Base-by-base conservation (phyloP, 1,140 invertebrate genomes). In the Heliconius himera region DNA sequence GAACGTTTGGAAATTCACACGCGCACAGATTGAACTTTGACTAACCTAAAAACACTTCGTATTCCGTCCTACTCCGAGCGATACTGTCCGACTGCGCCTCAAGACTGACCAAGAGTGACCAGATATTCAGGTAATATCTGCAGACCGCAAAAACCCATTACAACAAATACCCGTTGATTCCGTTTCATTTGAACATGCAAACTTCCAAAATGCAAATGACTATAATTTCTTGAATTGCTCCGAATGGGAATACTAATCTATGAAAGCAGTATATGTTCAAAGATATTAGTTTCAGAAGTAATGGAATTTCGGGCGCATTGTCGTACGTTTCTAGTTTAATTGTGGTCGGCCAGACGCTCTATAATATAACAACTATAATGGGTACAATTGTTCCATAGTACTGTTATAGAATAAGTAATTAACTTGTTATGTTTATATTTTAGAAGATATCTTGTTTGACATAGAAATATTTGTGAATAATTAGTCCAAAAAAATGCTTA, bases 261-360 rank as follows among this genome's bases (percentile, higher is more conserved):
- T 38, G 38, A 70, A 78, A 78, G 70, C 60, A 38, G 38, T 70
- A 76, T 22, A 46, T 73, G 74, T 70, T 49, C 78, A 8, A 38
- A 76, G 74, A 76, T 74, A 78, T 72, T 80, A 80, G 74, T 80
- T 79, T 79, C 72, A 49, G 56, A 72, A 75, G 75, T 80, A 80
- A 80, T 76, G 60, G 51, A 79, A 79, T 76, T 80, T 46, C 76
- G 41, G 49, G 26, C 29, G 49, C 70, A 73, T 74, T 33, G 79
- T 76, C 56, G 73, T 73, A 79, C 49, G 66, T 56, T 76, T 75
- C 73, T 75, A 79, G 76, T 79, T 79, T 79, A 76, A 79, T 79
- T 79, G 78, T 74, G 78, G 73, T 70, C 46, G 36, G 73, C 74
- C 54, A 79, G 77, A 74, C 71, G 49, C 33, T 22, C 71, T 73